Base-by-base conservation (phyloP, 2,113 vertebrate species). In the Tympanuchus pallidicinctus region DNA sequence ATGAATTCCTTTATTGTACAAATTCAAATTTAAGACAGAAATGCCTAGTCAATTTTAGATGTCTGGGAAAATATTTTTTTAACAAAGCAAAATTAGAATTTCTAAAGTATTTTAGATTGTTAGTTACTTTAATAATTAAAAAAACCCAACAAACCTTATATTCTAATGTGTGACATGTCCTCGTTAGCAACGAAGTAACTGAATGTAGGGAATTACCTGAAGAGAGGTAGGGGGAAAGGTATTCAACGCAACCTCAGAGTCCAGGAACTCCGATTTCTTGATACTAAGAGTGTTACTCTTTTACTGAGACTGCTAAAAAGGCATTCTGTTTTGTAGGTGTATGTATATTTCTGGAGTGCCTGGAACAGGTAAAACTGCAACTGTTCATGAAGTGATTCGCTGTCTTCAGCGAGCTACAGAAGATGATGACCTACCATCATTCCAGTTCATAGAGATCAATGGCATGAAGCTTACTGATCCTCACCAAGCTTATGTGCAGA, bases 381-480 rank as follows among this genome's bases (percentile, higher is more conserved):
- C 99, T 1, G 99, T 99, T 27, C 98, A 98, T 1, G 99, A 99
- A 89, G 99, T 98, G 34, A 97, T 99, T 72, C 97, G 97, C 45
- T 98, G 97, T n/a, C 98, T 99, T 70, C 98, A 99, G 96, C 97
- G 98, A 56, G 98, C 98, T 6, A 96, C 98, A 5, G 97, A 98
- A 45, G 92, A 96, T 15, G 98, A 98, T 2, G 98, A 98, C 9
- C 93, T 99, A 30, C 98, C 99, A 1, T 48, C 97, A 1, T 99
- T 99, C 95, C 93, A 89, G 72, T 99, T 97, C 73, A 71, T 99
- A 27, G 99, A 99, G 93, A 98, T 99, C 93, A 99, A 99, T 57
- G 99, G 99, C 91, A 99, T 99, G 99, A 99, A 99, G 97, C 98
- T 99, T 97, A 99, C 99, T 3, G 99, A 99, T 82, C 99, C 99